Percentiles rank a stretch among this genome's conserved stretches.
These are phyloP conservation scores for Popillia japonica DNA, from an alignment of 1,140 invertebrate genomes.

Conservation along the genomic window DNA sequence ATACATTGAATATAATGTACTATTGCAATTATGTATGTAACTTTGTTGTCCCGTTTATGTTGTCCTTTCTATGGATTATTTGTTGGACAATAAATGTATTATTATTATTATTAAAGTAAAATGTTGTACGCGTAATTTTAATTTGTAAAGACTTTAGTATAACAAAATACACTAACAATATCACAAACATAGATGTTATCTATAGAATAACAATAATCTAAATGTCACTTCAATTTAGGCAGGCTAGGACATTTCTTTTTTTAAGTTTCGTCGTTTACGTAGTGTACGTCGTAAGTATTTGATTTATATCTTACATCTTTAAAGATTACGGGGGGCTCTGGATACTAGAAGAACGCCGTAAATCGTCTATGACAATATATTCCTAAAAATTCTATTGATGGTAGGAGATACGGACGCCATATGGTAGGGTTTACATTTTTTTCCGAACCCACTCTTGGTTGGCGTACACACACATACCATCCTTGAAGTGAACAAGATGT, in stretches of 20 bases:
- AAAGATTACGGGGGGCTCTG: background rate
- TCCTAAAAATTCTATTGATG: constrained; percentile 10
- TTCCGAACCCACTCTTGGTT: background rate
- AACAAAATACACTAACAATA: too few species aligned
- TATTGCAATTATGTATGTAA: too few species aligned
- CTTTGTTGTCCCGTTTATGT: too few species aligned
- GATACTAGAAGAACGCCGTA: background rate
- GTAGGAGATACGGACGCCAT: constrained; percentile 9
- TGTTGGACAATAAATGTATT: too few species aligned
- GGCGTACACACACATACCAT: background rate
- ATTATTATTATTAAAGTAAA: too few species aligned
- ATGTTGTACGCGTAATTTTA: too few species aligned
- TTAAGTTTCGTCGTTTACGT: background rate
- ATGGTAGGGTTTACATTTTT: constrained; percentile 16
- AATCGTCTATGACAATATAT: constrained; percentile 16
- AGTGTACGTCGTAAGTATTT: background rate
- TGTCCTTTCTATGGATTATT: too few species aligned
- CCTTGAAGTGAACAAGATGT: constrained; percentile 5
- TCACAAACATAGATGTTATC: background rate
- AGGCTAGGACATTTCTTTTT: background rate
- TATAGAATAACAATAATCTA: background rate
- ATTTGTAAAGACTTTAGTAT: too few species aligned
- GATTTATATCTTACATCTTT: constrained; percentile 3
- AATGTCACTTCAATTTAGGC: background rate
- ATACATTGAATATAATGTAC: too few species aligned